Evolutionary conservation across 1,140 invertebrate genomes (phyloP).

Genomic region (Branchinecta lynchi): DNA sequence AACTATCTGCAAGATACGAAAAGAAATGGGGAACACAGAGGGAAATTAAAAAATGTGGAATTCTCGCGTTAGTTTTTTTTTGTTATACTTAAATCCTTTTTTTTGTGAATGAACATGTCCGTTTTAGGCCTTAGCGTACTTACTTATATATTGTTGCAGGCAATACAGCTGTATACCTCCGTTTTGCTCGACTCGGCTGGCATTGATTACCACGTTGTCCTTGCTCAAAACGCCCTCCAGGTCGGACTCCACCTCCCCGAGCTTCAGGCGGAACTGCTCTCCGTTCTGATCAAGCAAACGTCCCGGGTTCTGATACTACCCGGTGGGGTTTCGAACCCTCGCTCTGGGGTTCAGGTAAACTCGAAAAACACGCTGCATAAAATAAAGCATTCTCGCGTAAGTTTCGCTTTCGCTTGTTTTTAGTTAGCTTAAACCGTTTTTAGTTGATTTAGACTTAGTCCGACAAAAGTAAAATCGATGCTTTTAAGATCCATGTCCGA

Average conservation of each 20-base stretch:
- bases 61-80: too few relatives aligned
- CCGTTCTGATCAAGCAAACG: slow-evolving; percentile 79
- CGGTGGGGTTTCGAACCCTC: slow-evolving; percentile 40
- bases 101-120: background rate
- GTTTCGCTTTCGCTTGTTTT: slow-evolving; percentile 33
- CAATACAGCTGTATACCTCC: slow-evolving; percentile 83
- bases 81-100: too few relatives aligned
- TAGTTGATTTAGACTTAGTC: too few relatives aligned
- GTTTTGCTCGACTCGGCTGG: slow-evolving; percentile 82
- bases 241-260: slow-evolving; percentile 73
- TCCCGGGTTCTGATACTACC: slow-evolving; percentile 49
- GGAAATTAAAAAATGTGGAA: too few relatives aligned
- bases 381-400: slow-evolving; percentile 40
- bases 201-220: slow-evolving; percentile 86
- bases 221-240: slow-evolving; percentile 83
- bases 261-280: slow-evolving; percentile 78
- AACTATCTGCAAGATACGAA: too few relatives aligned
- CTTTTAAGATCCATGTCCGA: too few relatives aligned
- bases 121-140: background rate
- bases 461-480: too few relatives aligned
- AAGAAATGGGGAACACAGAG: too few relatives aligned
- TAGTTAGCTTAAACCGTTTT: background rate
- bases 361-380: slow-evolving; percentile 38
- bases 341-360: slow-evolving; percentile 74
- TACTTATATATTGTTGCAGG: slow-evolving; percentile 41